phyloP scores from a whole-genome alignment of 2,113 vertebrate species.

The Malurus elegans region DNA sequence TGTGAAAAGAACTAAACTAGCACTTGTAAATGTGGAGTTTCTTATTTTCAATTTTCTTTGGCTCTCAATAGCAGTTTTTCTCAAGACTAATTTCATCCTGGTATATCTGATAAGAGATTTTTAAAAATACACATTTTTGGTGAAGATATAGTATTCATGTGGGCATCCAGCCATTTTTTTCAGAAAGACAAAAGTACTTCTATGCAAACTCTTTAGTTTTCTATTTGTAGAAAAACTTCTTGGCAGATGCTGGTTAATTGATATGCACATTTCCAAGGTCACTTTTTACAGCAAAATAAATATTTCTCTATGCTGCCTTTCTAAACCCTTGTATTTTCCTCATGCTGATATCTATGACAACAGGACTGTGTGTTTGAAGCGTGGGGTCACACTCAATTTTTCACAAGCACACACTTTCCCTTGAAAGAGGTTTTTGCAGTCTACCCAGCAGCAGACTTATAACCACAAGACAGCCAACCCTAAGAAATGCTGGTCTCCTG shows the following conservation, averaged over 20 bases:
- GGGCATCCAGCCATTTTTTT: constrained; percentile 51
- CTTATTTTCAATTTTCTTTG: neutral
- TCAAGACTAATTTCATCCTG: constrained; percentile 38
- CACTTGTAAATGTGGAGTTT: neutral
- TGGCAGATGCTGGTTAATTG: constrained; percentile 60
- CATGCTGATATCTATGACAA: neutral
- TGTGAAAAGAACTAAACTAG: neutral
- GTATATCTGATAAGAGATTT: constrained; percentile 45
- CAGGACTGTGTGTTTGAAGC: neutral
- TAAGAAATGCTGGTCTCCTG: neutral
- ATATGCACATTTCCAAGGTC: constrained; percentile 65
- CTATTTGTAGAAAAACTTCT: constrained; percentile 51
- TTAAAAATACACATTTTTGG: constrained; percentile 19
- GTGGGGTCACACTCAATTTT: neutral
- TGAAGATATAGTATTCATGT: constrained; percentile 24
- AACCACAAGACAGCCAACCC: neutral
- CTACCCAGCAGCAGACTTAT: neutral
- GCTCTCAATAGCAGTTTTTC: neutral
- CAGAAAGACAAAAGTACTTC: constrained; percentile 20
- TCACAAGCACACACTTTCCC: neutral
- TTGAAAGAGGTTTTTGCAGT: neutral
- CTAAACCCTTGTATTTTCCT: neutral
- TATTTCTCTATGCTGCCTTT: constrained; percentile 1
- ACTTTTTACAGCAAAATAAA: constrained; percentile 31
- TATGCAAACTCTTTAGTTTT: constrained; percentile 29